phyloP scores from a whole-genome alignment of 2,797 vertebrate species.

The Ctenochaetus hawaiiensis region DNA sequence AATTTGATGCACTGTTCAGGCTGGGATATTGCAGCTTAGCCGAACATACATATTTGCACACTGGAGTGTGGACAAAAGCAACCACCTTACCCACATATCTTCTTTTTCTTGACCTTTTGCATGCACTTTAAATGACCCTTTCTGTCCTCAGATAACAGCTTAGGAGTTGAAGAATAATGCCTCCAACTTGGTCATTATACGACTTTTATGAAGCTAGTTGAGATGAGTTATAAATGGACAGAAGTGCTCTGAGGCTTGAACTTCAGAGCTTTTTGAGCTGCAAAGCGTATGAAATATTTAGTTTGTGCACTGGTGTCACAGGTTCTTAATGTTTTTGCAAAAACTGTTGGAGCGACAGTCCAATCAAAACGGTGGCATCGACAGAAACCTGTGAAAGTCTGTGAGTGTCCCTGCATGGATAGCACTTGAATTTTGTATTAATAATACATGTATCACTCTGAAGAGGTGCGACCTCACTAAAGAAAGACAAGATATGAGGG shows the following conservation, averaged over 20 bases:
- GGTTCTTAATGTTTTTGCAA: conserved; percentile 62
- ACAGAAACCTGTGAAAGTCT: conserved; percentile 74
- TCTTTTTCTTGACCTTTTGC: conserved; percentile 17
- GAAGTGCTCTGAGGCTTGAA: conserved; percentile 50
- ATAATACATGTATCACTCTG: conserved; percentile 79
- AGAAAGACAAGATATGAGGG: conserved; percentile 32
- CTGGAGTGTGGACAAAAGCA: conserved; percentile 13
- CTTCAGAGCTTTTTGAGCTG: conserved; percentile 44
- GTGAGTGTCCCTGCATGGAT: conserved; percentile 68
- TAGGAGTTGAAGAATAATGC: conserved; percentile 49
- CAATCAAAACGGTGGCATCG: conserved; percentile 76
- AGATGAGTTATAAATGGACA: conserved; percentile 56
- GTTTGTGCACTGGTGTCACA: conserved; percentile 59
- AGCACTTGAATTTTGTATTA: conserved; percentile 63
- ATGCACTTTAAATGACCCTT: conserved; percentile 33
- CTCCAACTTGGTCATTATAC: conserved; percentile 49
- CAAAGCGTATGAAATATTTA: conserved; percentile 74
- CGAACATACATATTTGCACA: conserved; percentile 38
- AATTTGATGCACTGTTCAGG: conserved; percentile 7
- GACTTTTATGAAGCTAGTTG: conserved; percentile 56
- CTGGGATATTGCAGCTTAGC: conserved; percentile 38
- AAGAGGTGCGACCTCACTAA: conserved; percentile 60
- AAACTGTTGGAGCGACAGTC: conserved; percentile 34
- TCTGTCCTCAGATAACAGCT: conserved; percentile 32
- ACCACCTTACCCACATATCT: conserved; percentile 14